Conservation (phyloP, 2,888 invertebrate genomes). For the Fissipunctia ypsillon region DNA sequence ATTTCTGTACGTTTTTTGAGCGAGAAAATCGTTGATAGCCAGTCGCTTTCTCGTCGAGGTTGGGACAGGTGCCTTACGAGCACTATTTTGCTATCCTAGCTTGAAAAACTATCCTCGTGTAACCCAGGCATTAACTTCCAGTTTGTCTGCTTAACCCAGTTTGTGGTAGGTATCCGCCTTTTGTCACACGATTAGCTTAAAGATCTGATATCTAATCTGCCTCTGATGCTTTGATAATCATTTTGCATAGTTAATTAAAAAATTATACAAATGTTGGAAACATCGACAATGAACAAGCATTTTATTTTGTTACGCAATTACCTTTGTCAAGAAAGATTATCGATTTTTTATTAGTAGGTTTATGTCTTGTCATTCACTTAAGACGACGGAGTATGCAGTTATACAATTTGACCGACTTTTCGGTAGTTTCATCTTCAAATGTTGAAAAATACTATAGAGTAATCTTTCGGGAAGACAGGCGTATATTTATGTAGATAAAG, state of each 20-base stretch:
- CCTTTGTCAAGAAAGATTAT: not conserved
- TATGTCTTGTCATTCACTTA: not conserved
- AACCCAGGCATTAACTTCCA: not conserved
- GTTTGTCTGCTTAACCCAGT: not conserved
- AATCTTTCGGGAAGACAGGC: constrained; percentile 36
- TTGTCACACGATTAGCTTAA: not conserved
- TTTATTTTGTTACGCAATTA: not conserved
- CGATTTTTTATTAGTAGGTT: not conserved
- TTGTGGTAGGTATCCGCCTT: not conserved
- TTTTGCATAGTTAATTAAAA: not conserved
- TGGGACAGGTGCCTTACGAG: not conserved
- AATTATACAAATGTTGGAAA: not conserved
- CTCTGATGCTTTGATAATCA: not conserved
- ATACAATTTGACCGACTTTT: not conserved
- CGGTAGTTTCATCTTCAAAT: constrained; percentile 8
- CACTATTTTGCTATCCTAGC: not conserved
- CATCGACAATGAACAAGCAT: constrained; percentile 17
- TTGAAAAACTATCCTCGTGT: too few species aligned
- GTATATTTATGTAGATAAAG: constrained; percentile 57
- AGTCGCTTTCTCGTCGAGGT: too few species aligned
- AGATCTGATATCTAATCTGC: not conserved
- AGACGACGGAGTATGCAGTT: not conserved
- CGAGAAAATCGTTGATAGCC: too few species aligned
- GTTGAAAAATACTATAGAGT: constrained; percentile 25
- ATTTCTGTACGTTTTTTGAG: too few species aligned